A percentile compares a stretch with the other conserved stretches of the same genome.
phyloP scores from a whole-genome alignment of 2,888 invertebrate genomes.

The Xestia sexstrigata region DNA sequence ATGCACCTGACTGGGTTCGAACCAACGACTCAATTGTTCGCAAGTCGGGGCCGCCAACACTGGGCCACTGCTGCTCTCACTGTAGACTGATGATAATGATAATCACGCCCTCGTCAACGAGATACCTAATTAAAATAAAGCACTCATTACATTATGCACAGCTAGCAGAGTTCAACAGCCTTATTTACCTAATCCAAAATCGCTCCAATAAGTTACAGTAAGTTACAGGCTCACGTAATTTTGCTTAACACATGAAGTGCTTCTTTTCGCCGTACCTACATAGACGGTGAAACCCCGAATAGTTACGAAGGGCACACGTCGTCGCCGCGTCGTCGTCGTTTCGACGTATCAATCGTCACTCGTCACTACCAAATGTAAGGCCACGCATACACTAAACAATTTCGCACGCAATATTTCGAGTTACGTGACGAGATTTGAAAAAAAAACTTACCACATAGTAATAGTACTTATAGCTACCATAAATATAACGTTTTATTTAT shows the following conservation, averaged over 20 bases:
- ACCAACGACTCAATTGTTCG: no score
- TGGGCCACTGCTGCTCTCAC: no score
- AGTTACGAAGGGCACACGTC: conserved; percentile 58
- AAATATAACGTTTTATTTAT: not conserved
- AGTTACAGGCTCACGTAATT: conserved; percentile 16
- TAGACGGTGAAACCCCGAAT: conserved; percentile 48
- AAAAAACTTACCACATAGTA: not conserved
- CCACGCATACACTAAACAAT: conserved; percentile 50
- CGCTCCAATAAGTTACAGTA: not conserved
- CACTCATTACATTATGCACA: not conserved
- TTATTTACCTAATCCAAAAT: conserved; percentile 10
- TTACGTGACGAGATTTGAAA: conserved; percentile 45
- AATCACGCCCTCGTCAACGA: not conserved
- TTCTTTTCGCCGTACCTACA: conserved; percentile 18
- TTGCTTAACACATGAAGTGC: conserved; percentile 38
- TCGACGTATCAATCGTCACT: conserved; percentile 18
- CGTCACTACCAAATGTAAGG: conserved; percentile 34
- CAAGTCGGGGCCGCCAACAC: no score
- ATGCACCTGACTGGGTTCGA: no score
- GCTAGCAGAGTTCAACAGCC: conserved; percentile 14
- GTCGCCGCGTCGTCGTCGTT: not conserved
- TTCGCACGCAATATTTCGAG: conserved; percentile 65
- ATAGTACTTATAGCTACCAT: not conserved
- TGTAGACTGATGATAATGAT: not conserved
- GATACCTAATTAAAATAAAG: not conserved